A percentile compares a stretch with the other conserved stretches of the same genome.
Conservation (phyloP, 2,888 invertebrate genomes). For the Drosophila cracens region DNA sequence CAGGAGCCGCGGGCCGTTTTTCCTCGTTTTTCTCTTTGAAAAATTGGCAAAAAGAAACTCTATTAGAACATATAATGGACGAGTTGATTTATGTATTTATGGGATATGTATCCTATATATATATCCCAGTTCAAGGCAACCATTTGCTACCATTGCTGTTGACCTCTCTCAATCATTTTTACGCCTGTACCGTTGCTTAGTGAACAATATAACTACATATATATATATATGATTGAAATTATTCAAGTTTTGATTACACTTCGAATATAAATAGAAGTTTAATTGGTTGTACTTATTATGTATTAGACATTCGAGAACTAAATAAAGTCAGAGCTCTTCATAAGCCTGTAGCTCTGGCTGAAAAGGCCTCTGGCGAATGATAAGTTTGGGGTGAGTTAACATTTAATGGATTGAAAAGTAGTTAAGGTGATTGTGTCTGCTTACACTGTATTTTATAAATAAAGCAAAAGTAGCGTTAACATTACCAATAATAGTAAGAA, state of each 20-base stretch:
- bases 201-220: background rate
- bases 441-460: background rate
- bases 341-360: background rate
- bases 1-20: conserved; percentile 59
- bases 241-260: background rate
- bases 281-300: background rate
- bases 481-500: background rate
- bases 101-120: conserved; percentile 31
- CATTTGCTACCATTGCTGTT: background rate
- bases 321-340: background rate
- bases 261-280: background rate
- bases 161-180: background rate
- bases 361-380: background rate
- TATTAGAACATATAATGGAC: conserved; percentile 60
- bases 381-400: background rate
- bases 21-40: conserved; percentile 49
- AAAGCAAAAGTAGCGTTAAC: background rate
- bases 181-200: background rate
- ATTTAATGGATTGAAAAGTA: background rate
- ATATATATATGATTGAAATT: background rate
- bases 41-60: conserved; percentile 57
- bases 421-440: background rate
- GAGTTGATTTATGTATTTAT: conserved; percentile 71
- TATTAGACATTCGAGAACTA: background rate
- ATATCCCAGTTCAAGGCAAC: conserved; percentile 7